Conservation (phyloP, 2,797 vertebrate species). For the Staurois parvus region DNA sequence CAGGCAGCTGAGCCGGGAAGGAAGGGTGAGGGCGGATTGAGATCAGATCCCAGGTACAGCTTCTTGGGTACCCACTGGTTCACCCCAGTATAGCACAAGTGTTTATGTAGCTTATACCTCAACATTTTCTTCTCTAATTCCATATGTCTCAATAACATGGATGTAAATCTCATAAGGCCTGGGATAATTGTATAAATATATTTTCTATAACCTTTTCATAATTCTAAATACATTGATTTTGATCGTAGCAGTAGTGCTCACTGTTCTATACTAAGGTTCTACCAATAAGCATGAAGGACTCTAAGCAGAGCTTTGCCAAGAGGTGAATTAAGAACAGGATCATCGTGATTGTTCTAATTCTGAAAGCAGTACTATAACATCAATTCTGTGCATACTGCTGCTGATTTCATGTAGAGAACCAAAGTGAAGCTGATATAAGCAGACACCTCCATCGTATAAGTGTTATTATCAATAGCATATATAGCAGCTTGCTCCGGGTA, state of each 20-base stretch:
- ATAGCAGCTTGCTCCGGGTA: background rate
- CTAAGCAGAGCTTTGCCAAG: background rate
- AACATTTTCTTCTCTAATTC: too few species aligned
- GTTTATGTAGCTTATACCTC: too few species aligned
- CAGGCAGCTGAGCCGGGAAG: too few species aligned
- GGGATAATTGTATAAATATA: background rate
- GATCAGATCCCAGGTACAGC: too few species aligned
- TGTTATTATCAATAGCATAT: slow-evolving; percentile 1
- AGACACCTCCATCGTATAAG: background rate
- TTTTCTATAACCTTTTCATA: background rate
- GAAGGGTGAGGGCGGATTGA: too few species aligned
- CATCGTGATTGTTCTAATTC: background rate
- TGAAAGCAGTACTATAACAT: background rate
- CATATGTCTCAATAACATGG: too few species aligned
- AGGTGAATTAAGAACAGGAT: background rate
- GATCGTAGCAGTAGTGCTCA: background rate
- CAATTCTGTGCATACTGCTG: background rate
- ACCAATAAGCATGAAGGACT: background rate
- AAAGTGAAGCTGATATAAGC: background rate
- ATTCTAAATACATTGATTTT: too few species aligned
- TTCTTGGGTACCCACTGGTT: too few species aligned
- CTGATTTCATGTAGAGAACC: background rate
- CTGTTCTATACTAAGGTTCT: background rate
- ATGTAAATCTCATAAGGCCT: too few species aligned
- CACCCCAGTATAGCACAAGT: too few species aligned